Evolutionary conservation across 2,113 vertebrate species (phyloP), one percentile per base, ranked within the genome.

Genomic region (Brachyhypopomus occidentalis): DNA sequence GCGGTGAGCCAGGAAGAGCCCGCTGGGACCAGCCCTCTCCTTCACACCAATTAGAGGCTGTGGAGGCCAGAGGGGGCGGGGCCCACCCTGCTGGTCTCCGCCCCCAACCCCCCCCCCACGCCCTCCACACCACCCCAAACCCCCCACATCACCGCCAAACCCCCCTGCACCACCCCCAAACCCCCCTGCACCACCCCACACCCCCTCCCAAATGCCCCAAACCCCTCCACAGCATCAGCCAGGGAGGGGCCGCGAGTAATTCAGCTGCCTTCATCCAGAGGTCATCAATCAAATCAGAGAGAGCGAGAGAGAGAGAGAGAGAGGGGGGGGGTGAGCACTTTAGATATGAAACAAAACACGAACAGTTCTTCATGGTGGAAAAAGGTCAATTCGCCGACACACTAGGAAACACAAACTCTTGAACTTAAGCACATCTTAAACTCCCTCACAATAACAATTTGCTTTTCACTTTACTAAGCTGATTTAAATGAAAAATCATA

Each of bases 11-110:
- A 52, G 58, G 25, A 23, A 4, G 30, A 30, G 23, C 20, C 70
- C 60, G 71, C 45, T 22, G 23, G 66, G 62, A 79, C 34, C 72
- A 64, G 69, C 41, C 56, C 27, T 69, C 34, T 73, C 60, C 52
- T 38, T 75, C 56, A 64, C 3, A 64, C 71, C 80, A 75, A 78
- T 82, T 82, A 84, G 34, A 83, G 55, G 66, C 56, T 63, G 36
- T 63, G 74, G 76, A 82, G 80, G 82, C 82, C 77, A 74, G 82
- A 36, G 30, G 48, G 19, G 74, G 59, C 41, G 36, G 52, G 27
- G 55, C 45, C n/a, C 36, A 52, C 22, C 70, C 41, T 12, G 11
- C 34, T 25, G 9, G 4, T 27, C 76, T 59, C 56, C 48, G n/a
- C n/a, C n/a, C n/a, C n/a, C n/a, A n/a, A n/a, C n/a, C n/a, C n/a